Base-by-base conservation (phyloP, 2,113 vertebrate genomes). In the Colossoma macropomum region DNA sequence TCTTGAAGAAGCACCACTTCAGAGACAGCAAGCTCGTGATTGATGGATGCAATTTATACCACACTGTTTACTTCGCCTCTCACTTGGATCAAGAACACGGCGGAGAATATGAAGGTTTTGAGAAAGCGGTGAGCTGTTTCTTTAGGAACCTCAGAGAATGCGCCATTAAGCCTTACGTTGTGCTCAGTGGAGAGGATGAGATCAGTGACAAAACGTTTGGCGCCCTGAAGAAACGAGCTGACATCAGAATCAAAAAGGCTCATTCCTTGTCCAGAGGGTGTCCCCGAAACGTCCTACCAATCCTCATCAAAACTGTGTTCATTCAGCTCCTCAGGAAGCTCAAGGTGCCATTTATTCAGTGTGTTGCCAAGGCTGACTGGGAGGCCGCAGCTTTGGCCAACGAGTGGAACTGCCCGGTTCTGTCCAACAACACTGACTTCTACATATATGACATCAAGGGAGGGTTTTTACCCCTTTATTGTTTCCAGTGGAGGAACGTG, bases 371-470 rank as follows among this genome's bases (percentile, higher is more conserved):
- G 89, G 96, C 97, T 0, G 96, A 97, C 86, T 89, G 88, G 59
- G 94, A 98, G 80, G 92, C 96, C 2, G 95, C 94, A 0, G 92
- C 94, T 0, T 88, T 98, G 76, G 97, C 97, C 60, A 92, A 89
- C 45, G 87, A 94, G 28, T 97, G 96, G 96, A 79, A 85, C 27
- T 98, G 97, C 68, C 96, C 96, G 0, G 94, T 98, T 17, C 91
- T 98, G 2, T 95, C 96, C 0, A 87, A 90, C 0, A 96, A 97
- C 83, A 97, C 95, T 68, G 96, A 98, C 89, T 98, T 98, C 79
- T 97, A 90, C 86, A 92, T 97, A 69, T 98, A 96, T 85, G 90
- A 95, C 50, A 86, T 97, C 34, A 88, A 87, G 0, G 89, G 21
- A 15, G 97, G 97, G 0, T 91, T 95, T 84, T 92, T 95, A 87